phyloP scores from a whole-genome alignment of 2,113 vertebrate species.

The Danionella cerebrum region DNA sequence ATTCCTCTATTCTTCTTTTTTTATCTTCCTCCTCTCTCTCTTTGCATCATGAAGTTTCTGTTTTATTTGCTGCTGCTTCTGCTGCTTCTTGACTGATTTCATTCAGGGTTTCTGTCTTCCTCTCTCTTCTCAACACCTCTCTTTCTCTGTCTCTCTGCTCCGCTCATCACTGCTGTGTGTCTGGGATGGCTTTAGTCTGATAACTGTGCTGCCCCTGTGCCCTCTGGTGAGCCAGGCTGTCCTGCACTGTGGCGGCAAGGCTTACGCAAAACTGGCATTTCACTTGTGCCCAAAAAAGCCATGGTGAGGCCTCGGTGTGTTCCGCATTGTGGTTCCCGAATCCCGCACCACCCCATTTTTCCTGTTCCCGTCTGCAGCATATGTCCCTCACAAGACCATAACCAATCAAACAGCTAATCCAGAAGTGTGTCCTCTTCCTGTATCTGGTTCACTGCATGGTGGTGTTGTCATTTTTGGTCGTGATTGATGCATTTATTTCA shows the following conservation, averaged over 20 bases:
- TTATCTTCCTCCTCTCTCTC: not conserved
- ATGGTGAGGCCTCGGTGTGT: slow-evolving; percentile 90
- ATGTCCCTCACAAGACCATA: not conserved
- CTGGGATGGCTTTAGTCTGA: slow-evolving; percentile 92
- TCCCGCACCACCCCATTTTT: too few relatives aligned
- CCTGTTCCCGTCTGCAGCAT: slow-evolving; percentile 19
- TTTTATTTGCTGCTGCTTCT: slow-evolving; percentile 56
- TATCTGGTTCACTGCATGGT: slow-evolving; percentile 36
- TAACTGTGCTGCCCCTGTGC: slow-evolving; percentile 82
- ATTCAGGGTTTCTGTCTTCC: slow-evolving; percentile 40
- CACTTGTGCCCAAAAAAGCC: slow-evolving; percentile 90
- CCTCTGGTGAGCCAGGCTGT: slow-evolving; percentile 84
- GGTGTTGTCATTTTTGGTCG: slow-evolving; percentile 21
- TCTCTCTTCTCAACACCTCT: slow-evolving; percentile 6
- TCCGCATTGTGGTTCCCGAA: slow-evolving; percentile 47
- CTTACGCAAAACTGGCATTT: slow-evolving; percentile 99
- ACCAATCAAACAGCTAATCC: slow-evolving; percentile 15
- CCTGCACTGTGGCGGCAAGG: slow-evolving; percentile 98
- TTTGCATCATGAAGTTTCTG: slow-evolving; percentile 43
- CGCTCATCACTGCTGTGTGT: slow-evolving; percentile 72
- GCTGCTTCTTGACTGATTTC: slow-evolving; percentile 32
- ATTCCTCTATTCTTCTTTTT: not conserved
- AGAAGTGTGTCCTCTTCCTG: slow-evolving; percentile 35
- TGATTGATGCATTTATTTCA: too few relatives aligned
- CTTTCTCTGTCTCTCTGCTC: slow-evolving; percentile 41